Percentiles rank a stretch among this genome's conserved stretches.
phyloP scores from a whole-genome alignment of 1,140 invertebrate species.

The Aphelinus certus region DNA sequence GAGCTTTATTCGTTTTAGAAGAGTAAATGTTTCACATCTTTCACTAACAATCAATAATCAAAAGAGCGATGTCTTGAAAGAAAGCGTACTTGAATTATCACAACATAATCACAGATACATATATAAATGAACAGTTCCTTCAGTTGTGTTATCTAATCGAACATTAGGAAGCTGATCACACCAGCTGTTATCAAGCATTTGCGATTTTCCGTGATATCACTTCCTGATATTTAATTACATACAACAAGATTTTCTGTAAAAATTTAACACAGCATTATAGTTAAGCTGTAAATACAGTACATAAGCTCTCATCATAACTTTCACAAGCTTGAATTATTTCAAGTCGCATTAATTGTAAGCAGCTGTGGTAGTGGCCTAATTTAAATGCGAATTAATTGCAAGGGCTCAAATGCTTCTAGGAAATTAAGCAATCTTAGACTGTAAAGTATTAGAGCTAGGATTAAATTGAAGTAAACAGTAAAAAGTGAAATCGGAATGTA shows the following conservation, averaged over 20 bases:
- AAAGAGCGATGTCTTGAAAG: conserved; percentile 24
- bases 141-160: conserved; percentile 12
- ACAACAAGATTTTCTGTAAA: conserved; percentile 3
- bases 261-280: conserved; percentile 14
- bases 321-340: conserved; percentile 9
- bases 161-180: conserved; percentile 33
- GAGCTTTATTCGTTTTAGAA: conserved; percentile 20
- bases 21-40: too few relatives aligned
- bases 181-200: conserved; percentile 36
- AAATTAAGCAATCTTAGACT: conserved; percentile 28
- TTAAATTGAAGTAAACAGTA: conserved; percentile 49
- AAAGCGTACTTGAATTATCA: conserved; percentile 18
- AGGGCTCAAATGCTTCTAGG: conserved; percentile 36
- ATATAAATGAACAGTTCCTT: conserved; percentile 30
- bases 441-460: conserved; percentile 48
- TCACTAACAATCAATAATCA: neutral
- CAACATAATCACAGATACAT: conserved; percentile 22
- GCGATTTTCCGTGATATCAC: conserved; percentile 22
- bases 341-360: conserved; percentile 27
- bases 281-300: neutral
- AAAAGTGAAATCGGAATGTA: conserved; percentile 63
- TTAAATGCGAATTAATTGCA: conserved; percentile 25
- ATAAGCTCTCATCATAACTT: neutral
- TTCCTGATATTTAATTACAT: conserved; percentile 28
- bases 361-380: conserved; percentile 35